Evolutionary conservation across 2,113 vertebrate species (phyloP).

Genomic region (Gymnobelideus leadbeateri): DNA sequence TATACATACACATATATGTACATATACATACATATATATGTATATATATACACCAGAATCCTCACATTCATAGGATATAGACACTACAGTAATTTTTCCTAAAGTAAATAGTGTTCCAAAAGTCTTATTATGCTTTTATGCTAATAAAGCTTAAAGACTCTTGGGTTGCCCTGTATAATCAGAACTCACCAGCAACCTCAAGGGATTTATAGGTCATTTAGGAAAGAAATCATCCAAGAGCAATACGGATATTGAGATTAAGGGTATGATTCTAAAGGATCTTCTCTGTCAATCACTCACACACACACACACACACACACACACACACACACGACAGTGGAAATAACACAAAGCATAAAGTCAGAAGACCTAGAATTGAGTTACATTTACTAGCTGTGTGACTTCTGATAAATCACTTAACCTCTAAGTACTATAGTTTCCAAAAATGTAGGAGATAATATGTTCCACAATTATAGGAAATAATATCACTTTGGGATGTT

Average conservation of each 20-base stretch:
- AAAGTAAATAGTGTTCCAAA: not conserved
- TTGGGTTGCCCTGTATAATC: not conserved
- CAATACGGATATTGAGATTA: not conserved
- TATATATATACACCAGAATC: not conserved
- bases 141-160: not conserved
- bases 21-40: too few species aligned
- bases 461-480: not conserved
- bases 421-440: too few species aligned
- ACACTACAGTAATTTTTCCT: not conserved
- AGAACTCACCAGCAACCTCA: not conserved
- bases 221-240: not conserved
- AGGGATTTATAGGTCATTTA: not conserved
- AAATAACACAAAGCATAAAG: not conserved
- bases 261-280: not conserved
- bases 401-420: not conserved
- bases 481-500: not conserved
- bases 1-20: too few species aligned
- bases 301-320: not conserved
- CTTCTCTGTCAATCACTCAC: not conserved
- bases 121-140: not conserved
- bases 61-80: not conserved
- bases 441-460: too few species aligned
- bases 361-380: not conserved
- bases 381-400: not conserved
- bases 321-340: not conserved